phyloP scores from a whole-genome alignment of 1,140 invertebrate genomes.

The Lasioglossum albipes region DNA sequence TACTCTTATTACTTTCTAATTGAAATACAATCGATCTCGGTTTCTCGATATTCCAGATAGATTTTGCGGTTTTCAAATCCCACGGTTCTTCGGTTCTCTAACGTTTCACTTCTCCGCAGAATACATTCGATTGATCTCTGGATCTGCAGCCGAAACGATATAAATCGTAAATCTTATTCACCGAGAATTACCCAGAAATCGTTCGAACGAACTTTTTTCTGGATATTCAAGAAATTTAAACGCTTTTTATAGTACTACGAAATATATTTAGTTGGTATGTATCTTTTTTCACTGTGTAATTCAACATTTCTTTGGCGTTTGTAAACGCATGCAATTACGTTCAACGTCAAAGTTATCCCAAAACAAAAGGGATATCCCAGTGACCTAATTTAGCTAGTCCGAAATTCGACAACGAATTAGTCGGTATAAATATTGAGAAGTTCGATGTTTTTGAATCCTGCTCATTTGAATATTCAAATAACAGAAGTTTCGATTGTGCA shows the following conservation, averaged over 20 bases:
- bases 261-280: not conserved
- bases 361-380: not conserved
- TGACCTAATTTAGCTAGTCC: not conserved
- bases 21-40: slow-evolving; percentile 29
- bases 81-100: not conserved
- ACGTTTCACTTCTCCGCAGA: too few species aligned
- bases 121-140: not conserved
- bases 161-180: not conserved
- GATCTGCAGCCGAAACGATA: too few species aligned
- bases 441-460: not conserved
- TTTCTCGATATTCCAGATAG: slow-evolving; percentile 6
- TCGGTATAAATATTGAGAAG: not conserved
- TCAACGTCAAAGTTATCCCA: too few species aligned
- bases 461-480: not conserved
- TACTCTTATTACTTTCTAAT: slow-evolving; percentile 40
- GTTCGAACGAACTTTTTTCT: too few species aligned
- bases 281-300: not conserved
- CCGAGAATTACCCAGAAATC: not conserved
- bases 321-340: not conserved
- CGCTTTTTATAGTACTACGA: not conserved
- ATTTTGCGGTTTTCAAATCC: slow-evolving; percentile 13
- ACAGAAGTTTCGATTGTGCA: too few species aligned
- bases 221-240: not conserved
- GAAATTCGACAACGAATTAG: not conserved
- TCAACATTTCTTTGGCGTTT: not conserved